phyloP scores from a whole-genome alignment of 30 jellyfish, hydroid and myxozoan genomes.

The Turritopsis dohrnii region DNA sequence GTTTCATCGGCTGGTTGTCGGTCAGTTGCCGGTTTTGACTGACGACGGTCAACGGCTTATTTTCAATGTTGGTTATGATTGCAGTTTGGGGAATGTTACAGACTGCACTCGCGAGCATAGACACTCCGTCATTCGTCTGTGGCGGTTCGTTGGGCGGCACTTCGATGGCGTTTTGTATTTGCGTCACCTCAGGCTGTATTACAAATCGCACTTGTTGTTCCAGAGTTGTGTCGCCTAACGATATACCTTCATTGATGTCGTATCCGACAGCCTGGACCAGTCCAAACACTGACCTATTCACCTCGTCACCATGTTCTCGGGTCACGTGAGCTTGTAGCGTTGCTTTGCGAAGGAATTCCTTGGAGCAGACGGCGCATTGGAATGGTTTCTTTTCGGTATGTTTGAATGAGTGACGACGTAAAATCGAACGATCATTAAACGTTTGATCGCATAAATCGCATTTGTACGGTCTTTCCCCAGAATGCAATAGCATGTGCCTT shows the following conservation, averaged over 20 bases:
- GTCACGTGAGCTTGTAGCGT: conserved; percentile 30
- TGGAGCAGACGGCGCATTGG: conserved; percentile 23
- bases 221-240: conserved; percentile 19
- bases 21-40: neutral
- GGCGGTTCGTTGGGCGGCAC: conserved; percentile 1
- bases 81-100: neutral
- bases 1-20: neutral
- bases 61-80: neutral
- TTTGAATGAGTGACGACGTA: conserved; percentile 17
- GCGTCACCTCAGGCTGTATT: neutral
- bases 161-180: conserved; percentile 4
- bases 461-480: conserved; percentile 29
- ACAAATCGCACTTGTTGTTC: conserved; percentile 31
- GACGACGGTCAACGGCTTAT: neutral
- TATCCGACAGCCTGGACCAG: conserved; percentile 25
- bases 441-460: conserved; percentile 18
- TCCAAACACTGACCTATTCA: conserved; percentile 7
- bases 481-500: conserved; percentile 24
- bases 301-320: conserved; percentile 34
- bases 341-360: conserved; percentile 34
- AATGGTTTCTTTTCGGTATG: conserved; percentile 35
- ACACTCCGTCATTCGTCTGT: neutral
- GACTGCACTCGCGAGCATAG: conserved; percentile 8
- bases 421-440: conserved; percentile 8
- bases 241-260: conserved; percentile 16